Conservation (phyloP, 2,888 invertebrate genomes). For the Melinopterus prodromus region DNA sequence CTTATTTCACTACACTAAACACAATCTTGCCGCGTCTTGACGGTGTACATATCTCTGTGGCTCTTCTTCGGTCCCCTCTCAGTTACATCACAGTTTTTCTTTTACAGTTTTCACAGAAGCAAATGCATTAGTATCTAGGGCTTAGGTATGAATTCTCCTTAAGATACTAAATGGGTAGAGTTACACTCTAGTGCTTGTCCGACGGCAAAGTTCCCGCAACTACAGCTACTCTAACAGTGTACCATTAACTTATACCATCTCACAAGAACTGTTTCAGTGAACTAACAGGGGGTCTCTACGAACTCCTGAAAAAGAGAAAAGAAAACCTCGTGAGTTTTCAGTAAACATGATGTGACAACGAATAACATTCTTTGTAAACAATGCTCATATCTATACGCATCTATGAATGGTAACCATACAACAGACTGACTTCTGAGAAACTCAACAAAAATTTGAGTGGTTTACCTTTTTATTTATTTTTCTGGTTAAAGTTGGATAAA, state of each 20-base stretch:
- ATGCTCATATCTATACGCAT: background rate
- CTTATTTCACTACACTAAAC: slow-evolving; percentile 48
- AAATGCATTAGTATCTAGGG: slow-evolving; percentile 51
- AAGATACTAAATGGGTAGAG: slow-evolving; percentile 45
- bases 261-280: slow-evolving; percentile 21
- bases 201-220: slow-evolving; percentile 24
- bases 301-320: slow-evolving; percentile 13
- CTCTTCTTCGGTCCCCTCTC: background rate
- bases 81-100: slow-evolving; percentile 21
- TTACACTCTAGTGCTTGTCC: slow-evolving; percentile 32
- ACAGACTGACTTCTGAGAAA: background rate
- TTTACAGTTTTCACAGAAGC: slow-evolving; percentile 16
- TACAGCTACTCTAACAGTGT: background rate
- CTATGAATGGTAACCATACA: background rate
- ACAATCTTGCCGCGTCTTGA: slow-evolving; percentile 23
- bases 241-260: slow-evolving; percentile 11
- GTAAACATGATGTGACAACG: background rate
- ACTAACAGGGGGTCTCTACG: slow-evolving; percentile 13
- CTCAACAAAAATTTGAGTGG: background rate
- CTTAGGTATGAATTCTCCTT: slow-evolving; percentile 50
- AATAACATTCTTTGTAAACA: background rate
- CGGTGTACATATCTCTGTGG: background rate
- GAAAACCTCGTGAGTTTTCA: background rate
- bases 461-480: background rate
- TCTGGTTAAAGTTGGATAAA: background rate